Evolutionary conservation across 2,888 invertebrate genomes (phyloP), one percentile per base, ranked within the genome.

Genomic region (Notocelia uddmanniana): DNA sequence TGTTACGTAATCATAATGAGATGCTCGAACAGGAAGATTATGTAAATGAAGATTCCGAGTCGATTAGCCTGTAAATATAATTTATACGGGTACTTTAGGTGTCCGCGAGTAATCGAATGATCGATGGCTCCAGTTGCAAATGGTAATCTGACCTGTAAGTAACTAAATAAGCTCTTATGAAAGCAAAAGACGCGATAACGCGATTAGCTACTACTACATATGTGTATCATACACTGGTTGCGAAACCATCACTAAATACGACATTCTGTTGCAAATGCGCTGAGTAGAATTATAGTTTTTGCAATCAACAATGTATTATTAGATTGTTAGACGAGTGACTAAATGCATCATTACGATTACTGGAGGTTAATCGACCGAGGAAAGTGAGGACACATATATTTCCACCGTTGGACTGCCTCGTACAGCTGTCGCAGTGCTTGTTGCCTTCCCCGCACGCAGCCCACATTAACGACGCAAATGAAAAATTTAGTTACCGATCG

Each of bases 21-120:
- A 71, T 67, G 66, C 64, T 60, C n/a, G 59, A 64, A 75, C 74
- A 74, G 85, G 83, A 82, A 80, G 76, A 79, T 81, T 80, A 81
- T 82, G 78, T 75, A 74, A 76, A 68, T 74, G 69, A 78, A 77
- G 80, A 84, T 85, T 84, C 79, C 84, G 88, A 83, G 83, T 83
- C 79, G 80, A 85, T 87, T 87, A 83, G 79, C 80, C 79, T 76
- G 70, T 66, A 74, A 75, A 74, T 74, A 62, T 67, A 73, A 69
- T 60, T 66, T 73, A 74, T 66, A 74, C 73, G 58, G 66, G 48
- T 73, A 62, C 60, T 60, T 55, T 68, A 55, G 55, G 41, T 37
- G 67, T 68, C 55, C 62, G 45, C 45, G n/a, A 57, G 68, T 68
- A 58, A 68, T 62, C 72, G 68, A 68, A 62, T 68, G 72, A 72